Conservation (phyloP, 30 jellyfish, hydroid and myxozoan genomes). For the Aurelia aurita region DNA sequence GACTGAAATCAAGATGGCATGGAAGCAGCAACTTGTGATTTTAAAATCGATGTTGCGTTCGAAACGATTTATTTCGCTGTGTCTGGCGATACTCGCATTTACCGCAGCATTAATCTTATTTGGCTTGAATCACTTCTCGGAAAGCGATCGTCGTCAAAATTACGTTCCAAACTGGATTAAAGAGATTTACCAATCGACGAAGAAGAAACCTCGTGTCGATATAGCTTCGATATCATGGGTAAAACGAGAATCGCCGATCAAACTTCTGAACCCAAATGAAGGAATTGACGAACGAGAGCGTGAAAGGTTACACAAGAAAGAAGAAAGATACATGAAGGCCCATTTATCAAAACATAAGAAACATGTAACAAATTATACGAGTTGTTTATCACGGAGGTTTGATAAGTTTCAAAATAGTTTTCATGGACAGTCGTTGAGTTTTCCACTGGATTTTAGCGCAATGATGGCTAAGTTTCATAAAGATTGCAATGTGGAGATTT, state of each 20-base stretch:
- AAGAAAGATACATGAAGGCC: background rate
- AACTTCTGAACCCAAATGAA: background rate
- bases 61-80: background rate
- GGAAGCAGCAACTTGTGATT: background rate
- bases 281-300: slow-evolving; percentile 1
- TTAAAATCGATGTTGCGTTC: background rate
- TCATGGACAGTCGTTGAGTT: background rate
- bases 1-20: background rate
- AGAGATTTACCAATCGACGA: background rate
- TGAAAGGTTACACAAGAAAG: background rate
- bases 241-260: background rate
- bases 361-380: slow-evolving; percentile 35
- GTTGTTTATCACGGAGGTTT: slow-evolving; percentile 22
- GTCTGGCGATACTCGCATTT: slow-evolving; percentile 1
- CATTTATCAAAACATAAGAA: slow-evolving; percentile 27
- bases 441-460: slow-evolving; percentile 37
- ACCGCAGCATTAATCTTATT: slow-evolving; percentile 9
- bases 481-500: slow-evolving; percentile 39
- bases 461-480: slow-evolving; percentile 36
- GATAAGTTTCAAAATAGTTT: background rate
- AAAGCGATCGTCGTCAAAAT: background rate
- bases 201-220: background rate
- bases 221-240: slow-evolving; percentile 43
- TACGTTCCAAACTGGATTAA: background rate
- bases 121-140: background rate